Evolutionary conservation across 37 sponge, comb jelly and placozoan genomes (phyloP).

Genomic region (Mnemiopsis leidyi): DNA sequence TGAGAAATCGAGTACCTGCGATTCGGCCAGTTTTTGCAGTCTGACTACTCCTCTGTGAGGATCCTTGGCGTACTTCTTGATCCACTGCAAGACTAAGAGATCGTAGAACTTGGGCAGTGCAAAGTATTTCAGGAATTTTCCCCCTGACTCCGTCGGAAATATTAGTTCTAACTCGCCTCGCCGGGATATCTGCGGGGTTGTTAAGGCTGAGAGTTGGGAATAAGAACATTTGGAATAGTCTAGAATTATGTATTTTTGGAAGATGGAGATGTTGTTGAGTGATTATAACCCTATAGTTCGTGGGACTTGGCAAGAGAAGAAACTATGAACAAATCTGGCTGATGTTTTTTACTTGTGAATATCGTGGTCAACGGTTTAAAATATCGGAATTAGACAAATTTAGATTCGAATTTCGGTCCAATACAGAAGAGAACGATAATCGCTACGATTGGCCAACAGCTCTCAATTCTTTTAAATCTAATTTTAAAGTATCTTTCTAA

Average conservation of each 20-base stretch:
- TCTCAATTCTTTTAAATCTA: neutral
- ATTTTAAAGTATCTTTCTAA: too few relatives aligned
- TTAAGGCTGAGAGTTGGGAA: too few relatives aligned
- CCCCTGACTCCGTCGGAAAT: neutral
- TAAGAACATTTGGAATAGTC: too few relatives aligned
- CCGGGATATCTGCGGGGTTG: neutral
- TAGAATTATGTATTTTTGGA: too few relatives aligned
- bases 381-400: neutral
- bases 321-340: neutral
- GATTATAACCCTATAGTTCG: too few relatives aligned
- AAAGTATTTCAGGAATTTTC: slow-evolving; percentile 31
- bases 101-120: slow-evolving; percentile 51
- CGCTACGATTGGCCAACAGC: neutral
- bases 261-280: neutral
- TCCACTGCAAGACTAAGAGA: slow-evolving; percentile 21
- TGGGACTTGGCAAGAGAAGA: too few relatives aligned
- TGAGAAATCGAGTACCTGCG: too few relatives aligned
- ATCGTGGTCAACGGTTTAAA: neutral
- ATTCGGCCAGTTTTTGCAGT: slow-evolving; percentile 32
- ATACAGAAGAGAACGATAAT: neutral
- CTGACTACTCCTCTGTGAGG: neutral
- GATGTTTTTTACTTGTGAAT: neutral
- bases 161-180: slow-evolving; percentile 34
- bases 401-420: too few relatives aligned
- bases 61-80: slow-evolving; percentile 43